Base-by-base conservation (phyloP, 2,888 invertebrate species). In the Agriopis marginaria region DNA sequence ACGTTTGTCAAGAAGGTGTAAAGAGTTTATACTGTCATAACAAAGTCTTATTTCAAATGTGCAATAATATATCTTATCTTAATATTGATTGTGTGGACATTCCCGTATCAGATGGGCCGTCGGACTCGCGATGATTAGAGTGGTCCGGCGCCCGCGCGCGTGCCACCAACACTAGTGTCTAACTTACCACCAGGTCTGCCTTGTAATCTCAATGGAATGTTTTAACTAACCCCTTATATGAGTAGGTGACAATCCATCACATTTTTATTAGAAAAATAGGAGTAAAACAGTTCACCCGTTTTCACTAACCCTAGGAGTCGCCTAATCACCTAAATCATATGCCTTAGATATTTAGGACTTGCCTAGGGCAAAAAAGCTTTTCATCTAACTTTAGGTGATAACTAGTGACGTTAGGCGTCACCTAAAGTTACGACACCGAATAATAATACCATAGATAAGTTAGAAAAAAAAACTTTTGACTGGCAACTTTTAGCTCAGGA, bases 111-210 rank as follows among this genome's bases (percentile, higher is more conserved):
- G 84, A 84, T 84, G 91, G 91, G 82, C 87, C 88, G 85, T 89
- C 92, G 87, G 94, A 93, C 83, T 79, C 91, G 89, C 94, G 94
- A 94, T 94, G 94, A 94, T 94, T 94, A 94, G 94, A 90, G 90
- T 90, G 91, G 88, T 84, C 91, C 88, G 89, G 91, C 91, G 90
- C 86, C 83, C 89, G 84, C 83, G 86, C 83, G 82, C 90, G 85
- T 89, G 88, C 85, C 70, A 75, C 75, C 78, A 79, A 80, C 79
- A 79, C 82, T 86, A 80, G 85, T 83, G 88, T 86, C 89, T 87
- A 86, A 85, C 86, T 80, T 82, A 82, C 79, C 79, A 84, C 82
- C 92, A 93, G 93, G 93, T 93, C 92, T 89, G 93, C 86, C 79
- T 79, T 75, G 74, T 81, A 77, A 82, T 85, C 79, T 81, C 82